Base-by-base conservation (phyloP, 2,797 vertebrate species). In the Malurus splendens region DNA sequence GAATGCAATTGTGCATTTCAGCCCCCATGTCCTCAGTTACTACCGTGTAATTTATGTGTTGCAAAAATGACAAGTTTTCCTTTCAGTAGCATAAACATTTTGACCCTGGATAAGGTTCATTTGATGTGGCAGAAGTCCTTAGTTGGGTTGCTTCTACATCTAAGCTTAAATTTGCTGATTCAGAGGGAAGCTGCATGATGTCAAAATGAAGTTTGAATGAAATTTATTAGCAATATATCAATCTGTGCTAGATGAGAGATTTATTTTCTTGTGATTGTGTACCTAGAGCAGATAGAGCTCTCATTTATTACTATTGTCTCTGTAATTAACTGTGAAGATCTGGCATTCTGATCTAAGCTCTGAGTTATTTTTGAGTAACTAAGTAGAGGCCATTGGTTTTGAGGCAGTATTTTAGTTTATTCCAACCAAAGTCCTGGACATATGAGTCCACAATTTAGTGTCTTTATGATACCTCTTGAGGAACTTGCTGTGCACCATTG, bases 1-100 rank as follows among this genome's bases (percentile, higher is more conserved):
- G 87, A 92, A 96, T 86, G 65, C 65, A 72, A 12, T 50, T 88
- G 50, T 78, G 80, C 73, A 73, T 82, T 93, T 91, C 82, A 91
- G 70, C 74, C 55, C 61, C 72, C 74, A 7, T 78, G 45, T 59
- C 86, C 79, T 94, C 86, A 39, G 45, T 91, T 79, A 70, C 89
- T 81, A 82, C 82, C 57, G n/a, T 42, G 19, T 90, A 82, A 94
- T 95, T 94, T 91, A 95, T 91, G 85, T 71, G 30, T 89, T 86
- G 38, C 51, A 81, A 61, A 92, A 90, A 83, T 73, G 48, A 64
- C 64, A 90, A 81, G 52, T 86, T 93, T 94, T 92, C 77, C 72
- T 79, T 79, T 60, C 87, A 74, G 91, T 59, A 89, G 82, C 74
- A 59, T 60, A 93, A 82, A 59, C 59, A 74, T 64, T 71, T 84